Percentiles rank a stretch among this genome's conserved stretches.
phyloP scores from a whole-genome alignment of 2,888 invertebrate species.

The Bugulina stolonifera region DNA sequence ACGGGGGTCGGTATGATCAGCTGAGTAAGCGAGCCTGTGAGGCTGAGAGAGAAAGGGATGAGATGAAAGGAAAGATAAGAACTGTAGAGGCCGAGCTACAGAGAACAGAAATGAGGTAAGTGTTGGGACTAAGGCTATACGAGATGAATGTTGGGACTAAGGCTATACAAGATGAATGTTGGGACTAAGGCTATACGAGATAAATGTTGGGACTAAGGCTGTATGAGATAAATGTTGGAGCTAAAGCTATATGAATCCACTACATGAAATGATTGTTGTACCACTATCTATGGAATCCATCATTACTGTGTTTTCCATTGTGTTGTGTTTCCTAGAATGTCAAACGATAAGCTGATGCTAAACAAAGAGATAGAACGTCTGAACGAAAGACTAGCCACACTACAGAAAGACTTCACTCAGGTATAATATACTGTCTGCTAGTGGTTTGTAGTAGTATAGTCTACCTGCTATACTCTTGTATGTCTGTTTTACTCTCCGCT shows the following conservation, averaged over 20 bases:
- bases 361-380: slow-evolving; percentile 37
- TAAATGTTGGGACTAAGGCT: no score
- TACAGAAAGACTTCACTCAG: slow-evolving; percentile 43
- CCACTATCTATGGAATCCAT: no score
- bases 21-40: slow-evolving; percentile 41
- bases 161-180: no score
- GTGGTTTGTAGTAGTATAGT: no score
- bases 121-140: no score
- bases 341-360: slow-evolving; percentile 33
- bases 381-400: slow-evolving; percentile 37
- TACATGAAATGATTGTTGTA: no score
- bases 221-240: background rate
- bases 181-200: no score
- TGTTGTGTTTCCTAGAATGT: background rate
- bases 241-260: no score
- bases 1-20: slow-evolving; percentile 38
- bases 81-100: slow-evolving; percentile 35
- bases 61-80: slow-evolving; percentile 40
- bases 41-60: slow-evolving; percentile 43
- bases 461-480: no score
- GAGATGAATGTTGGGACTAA: no score
- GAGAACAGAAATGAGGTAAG: slow-evolving; percentile 38
- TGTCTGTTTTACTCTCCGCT: no score
- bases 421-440: no score
- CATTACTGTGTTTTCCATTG: background rate